These are phyloP conservation scores for Podilymbus podiceps DNA, from an alignment of 2,113 vertebrate species.

Conservation along the genomic window DNA sequence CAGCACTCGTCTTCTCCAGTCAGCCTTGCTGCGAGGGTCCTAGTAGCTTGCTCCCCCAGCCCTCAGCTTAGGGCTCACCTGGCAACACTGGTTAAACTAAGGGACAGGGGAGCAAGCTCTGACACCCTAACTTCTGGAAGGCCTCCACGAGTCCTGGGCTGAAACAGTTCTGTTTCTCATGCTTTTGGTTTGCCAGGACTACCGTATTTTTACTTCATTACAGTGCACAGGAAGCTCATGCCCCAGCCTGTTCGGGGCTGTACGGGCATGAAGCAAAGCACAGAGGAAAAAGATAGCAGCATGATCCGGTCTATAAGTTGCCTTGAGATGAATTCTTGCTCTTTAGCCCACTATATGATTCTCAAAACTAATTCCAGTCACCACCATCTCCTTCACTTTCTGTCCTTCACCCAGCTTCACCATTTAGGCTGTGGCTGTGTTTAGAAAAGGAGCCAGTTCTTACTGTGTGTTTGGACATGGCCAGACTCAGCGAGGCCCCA, in stretches of 20 bases:
- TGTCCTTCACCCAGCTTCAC: neutral
- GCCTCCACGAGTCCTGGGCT: neutral
- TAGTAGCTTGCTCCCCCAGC: neutral
- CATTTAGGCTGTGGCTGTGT: neutral
- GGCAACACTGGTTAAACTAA: neutral
- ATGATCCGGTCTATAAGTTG: neutral
- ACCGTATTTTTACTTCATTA: neutral
- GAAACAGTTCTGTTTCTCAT: neutral
- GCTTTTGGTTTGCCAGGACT: neutral
- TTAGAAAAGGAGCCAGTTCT: neutral
- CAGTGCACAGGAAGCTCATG: neutral
- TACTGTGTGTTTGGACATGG: neutral
- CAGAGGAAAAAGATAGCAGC: neutral
- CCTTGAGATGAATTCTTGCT: neutral
- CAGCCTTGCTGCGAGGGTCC: neutral
- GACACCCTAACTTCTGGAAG: neutral
- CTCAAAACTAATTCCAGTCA: neutral
- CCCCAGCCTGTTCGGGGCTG: neutral
- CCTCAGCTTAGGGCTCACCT: fast-evolving
- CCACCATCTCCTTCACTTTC: neutral
- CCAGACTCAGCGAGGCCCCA: neutral
- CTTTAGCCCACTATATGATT: neutral
- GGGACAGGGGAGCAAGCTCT: neutral
- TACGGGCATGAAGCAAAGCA: neutral
- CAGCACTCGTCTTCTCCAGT: neutral